These are phyloP conservation scores for Lysandra bellargus DNA, from an alignment of 2,888 invertebrate species.

Conservation along the genomic window DNA sequence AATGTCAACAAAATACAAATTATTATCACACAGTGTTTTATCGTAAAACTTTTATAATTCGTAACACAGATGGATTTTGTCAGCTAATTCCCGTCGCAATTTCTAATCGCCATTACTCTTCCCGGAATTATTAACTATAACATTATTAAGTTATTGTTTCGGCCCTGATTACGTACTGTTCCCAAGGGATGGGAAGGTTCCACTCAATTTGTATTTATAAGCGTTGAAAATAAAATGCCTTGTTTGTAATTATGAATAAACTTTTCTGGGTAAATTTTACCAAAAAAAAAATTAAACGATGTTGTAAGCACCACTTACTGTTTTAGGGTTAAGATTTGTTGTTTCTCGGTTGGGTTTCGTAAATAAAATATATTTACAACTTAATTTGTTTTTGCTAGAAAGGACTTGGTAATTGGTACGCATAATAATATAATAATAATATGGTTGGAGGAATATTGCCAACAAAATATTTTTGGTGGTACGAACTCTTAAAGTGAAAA, in stretches of 20 bases:
- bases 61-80: too few relatives aligned
- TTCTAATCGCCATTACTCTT: background rate
- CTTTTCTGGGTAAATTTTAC: background rate
- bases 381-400: too few relatives aligned
- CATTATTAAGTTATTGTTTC: slow-evolving; percentile 38
- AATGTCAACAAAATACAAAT: too few relatives aligned
- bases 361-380: background rate
- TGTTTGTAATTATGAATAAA: background rate
- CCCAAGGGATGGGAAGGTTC: slow-evolving; percentile 39
- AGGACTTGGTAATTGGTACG: too few relatives aligned
- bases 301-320: background rate
- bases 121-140: background rate
- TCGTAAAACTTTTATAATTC: too few relatives aligned
- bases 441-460: too few relatives aligned
- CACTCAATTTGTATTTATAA: slow-evolving; percentile 44
- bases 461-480: too few relatives aligned
- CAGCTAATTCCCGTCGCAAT: background rate
- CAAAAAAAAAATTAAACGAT: background rate
- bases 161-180: slow-evolving; percentile 41
- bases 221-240: slow-evolving; percentile 32
- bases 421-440: too few relatives aligned
- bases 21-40: too few relatives aligned
- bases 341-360: background rate
- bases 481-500: too few relatives aligned
- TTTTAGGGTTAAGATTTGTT: background rate